Base-by-base conservation (phyloP, 2,113 vertebrate species). In the Dendropsophus ebraccatus region DNA sequence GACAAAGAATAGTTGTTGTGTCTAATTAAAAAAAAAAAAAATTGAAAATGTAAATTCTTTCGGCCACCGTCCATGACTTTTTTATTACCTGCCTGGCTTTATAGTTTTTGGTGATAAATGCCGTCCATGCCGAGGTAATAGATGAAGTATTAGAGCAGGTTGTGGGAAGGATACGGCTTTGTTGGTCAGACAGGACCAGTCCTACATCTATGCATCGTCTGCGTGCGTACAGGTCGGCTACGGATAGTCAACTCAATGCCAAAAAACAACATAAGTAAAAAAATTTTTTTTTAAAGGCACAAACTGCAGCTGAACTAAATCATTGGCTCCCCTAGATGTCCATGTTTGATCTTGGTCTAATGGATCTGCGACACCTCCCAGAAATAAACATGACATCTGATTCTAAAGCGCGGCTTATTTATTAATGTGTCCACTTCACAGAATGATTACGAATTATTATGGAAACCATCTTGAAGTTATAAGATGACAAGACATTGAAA, bases 341-440 rank as follows among this genome's bases (percentile, higher is more conserved):
- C 82, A 13, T 83, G 81, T 83, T 84, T 84, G 72, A 76, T 84
- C 83, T 65, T 65, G 65, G 72, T 65, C 72, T 76, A 76, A 84
- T 50, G 52, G 83, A 76, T 84, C 56, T 60, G 60, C n/a, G 49
- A 62, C 72, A 84, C 54, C 41, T 62, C 78, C 65, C 67, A 72
- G 50, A 28, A 52, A 75, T 85, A 79, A 70, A 58, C 62, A 83
- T 76, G 56, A 62, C 56, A 84, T 84, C 62, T 60, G 13, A 76
- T 84, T 84, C 77, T 84, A 41, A 60, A 65, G 73, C 32, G 37
- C 37, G 9, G 37, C 52, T 62, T 84, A 65, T 84, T 76, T 76
- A 84, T 84, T 84, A 84, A 65, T 62, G 16, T 65, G 45, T 84
- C 25, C 37, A 60, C n/a, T 49, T 83, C 16, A 49, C 19, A 62